Conservation (phyloP, 1,140 invertebrate genomes). For the Drepana arcuata region DNA sequence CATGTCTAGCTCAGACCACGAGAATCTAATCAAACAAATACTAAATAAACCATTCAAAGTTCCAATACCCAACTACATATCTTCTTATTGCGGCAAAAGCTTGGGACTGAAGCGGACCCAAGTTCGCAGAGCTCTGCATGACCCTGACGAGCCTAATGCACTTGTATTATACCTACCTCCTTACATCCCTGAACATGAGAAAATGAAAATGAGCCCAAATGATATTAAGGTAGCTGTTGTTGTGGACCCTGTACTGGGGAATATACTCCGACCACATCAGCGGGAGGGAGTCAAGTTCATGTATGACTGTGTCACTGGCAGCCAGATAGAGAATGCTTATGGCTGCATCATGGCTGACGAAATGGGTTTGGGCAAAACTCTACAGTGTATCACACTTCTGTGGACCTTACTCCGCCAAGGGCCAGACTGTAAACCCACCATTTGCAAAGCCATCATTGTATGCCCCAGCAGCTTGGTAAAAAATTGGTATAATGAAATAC, state of each 20-base stretch:
- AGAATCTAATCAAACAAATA: constrained; percentile 82
- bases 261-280: constrained; percentile 97
- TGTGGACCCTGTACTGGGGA: constrained; percentile 92
- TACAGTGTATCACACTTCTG: constrained; percentile 97
- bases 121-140: constrained; percentile 83
- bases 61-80: constrained; percentile 92
- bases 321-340: constrained; percentile 87
- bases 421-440: constrained; percentile 86
- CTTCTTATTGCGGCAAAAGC: constrained; percentile 77
- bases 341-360: constrained; percentile 99
- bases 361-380: constrained; percentile 97
- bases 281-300: constrained; percentile 99
- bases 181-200: constrained; percentile 84
- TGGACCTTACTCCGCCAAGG: constrained; percentile 95
- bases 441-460: constrained; percentile 95
- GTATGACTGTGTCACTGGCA: constrained; percentile 99
- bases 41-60: constrained; percentile 94
- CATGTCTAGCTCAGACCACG: constrained; percentile 69
- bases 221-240: constrained; percentile 90
- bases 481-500: constrained; percentile 99
- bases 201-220: constrained; percentile 78
- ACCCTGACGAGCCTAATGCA: constrained; percentile 95
- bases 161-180: constrained; percentile 92
- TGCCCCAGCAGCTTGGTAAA: constrained; percentile 97
- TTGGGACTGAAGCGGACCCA: constrained; percentile 69